Conservation (phyloP, 2,113 vertebrate species). For the Ictalurus punctatus region DNA sequence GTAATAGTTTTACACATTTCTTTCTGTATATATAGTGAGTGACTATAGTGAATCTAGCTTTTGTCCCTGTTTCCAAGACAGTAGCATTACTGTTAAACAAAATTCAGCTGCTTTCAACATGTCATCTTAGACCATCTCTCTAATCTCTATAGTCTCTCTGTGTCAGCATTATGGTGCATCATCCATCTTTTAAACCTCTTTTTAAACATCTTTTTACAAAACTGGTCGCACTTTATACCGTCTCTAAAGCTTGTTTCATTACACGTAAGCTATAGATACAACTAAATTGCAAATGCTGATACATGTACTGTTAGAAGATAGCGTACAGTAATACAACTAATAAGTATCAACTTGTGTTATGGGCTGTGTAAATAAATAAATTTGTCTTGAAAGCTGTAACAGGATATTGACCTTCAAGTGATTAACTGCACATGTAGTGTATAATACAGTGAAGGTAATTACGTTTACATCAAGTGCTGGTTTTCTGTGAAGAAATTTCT, state of each 20-base stretch:
- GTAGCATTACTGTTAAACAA: not conserved
- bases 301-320: not conserved
- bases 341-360: not conserved
- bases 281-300: not conserved
- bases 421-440: not conserved
- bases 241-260: not conserved
- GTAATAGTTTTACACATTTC: not conserved
- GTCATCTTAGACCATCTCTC: not conserved
- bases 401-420: slow-evolving; percentile 9
- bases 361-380: not conserved
- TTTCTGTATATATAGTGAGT: not conserved
- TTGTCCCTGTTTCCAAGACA: not conserved
- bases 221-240: not conserved
- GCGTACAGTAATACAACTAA: not conserved
- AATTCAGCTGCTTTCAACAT: not conserved
- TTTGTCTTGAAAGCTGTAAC: not conserved
- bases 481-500: not conserved
- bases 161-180: slow-evolving; percentile 32
- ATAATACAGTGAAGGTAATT: not conserved
- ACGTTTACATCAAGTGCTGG: not conserved
- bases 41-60: no score
- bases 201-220: not conserved
- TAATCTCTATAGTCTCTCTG: not conserved
- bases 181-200: not conserved
- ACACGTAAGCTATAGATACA: not conserved